Conservation (phyloP, 2,113 vertebrate species). For the Garra rufa region DNA sequence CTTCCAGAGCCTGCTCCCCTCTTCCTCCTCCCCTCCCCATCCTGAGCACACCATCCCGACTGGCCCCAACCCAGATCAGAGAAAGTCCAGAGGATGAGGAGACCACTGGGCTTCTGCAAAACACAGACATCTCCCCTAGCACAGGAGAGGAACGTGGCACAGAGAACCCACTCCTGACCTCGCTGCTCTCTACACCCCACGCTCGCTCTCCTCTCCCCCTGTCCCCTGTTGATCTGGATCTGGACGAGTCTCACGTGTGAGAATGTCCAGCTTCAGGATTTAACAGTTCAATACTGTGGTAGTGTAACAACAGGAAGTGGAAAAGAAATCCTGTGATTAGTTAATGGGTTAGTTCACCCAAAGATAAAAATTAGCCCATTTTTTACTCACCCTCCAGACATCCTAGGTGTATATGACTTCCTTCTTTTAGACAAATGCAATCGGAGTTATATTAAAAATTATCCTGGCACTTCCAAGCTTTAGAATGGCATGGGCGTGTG, state of each 20-base stretch:
- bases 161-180: constrained; percentile 89
- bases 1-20: constrained; percentile 70
- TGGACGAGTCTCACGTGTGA: constrained; percentile 94
- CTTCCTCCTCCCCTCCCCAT: constrained; percentile 72
- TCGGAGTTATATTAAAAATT: too few species aligned
- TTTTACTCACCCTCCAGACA: too few species aligned
- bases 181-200: constrained; percentile 57
- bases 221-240: constrained; percentile 82
- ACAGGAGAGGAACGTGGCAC: constrained; percentile 88
- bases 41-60: constrained; percentile 68
- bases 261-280: not conserved
- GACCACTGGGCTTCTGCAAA: constrained; percentile 85
- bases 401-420: too few species aligned
- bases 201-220: constrained; percentile 64
- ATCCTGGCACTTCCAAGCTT: too few species aligned
- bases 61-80: constrained; percentile 72
- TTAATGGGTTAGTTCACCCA: too few species aligned
- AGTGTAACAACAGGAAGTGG: not conserved
- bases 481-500: too few species aligned
- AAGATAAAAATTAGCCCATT: too few species aligned
- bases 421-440: too few species aligned
- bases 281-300: not conserved
- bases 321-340: not conserved
- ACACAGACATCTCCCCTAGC: constrained; percentile 80
- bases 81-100: constrained; percentile 89